Base-by-base conservation (phyloP, 2,888 invertebrate genomes). In the Cryptus armator region DNA sequence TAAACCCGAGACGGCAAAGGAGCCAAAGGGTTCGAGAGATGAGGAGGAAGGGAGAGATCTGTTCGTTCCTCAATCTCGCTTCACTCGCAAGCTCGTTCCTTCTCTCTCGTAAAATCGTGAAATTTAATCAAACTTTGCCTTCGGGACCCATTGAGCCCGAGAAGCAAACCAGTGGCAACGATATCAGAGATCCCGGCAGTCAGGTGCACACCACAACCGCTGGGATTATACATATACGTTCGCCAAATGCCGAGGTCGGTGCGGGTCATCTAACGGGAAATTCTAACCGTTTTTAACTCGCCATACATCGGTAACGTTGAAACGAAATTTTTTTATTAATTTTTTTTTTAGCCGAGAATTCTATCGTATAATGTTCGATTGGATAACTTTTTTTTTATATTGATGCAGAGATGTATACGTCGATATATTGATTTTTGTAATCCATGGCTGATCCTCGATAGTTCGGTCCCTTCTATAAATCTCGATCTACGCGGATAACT, bases 51-150 rank as follows among this genome's bases (percentile, higher is more conserved):
- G 6, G 37, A 9, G 37, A 37, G 37, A 24, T 10, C 24, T 56
- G 19, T 70, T 75, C 32, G 62, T 79, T 62, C 56, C 48, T 78
- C 68, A 44, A 82, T 78, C 78, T 79, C 71, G 76, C 68, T 59
- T 51, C 46, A 53, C 59, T 29, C 74, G 14, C 14, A 10, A 53
- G 24, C 64, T 44, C 48, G 53, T 67, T 56, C 67, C 37, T 66
- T 51, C 79, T 67, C 67, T 37, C 88, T 89, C 90, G 88, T 91
- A 90, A 91, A 91, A 90, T 87, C 83, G 84, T 67, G 67, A 87
- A 89, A 90, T 91, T 90, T 90, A 90, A 91, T 91, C 89, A 90
- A 90, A 90, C 87, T 89, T 89, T 83, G 86, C 88, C 86, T 74
- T 48, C 19, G 70, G 68, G 24, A 62, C 72, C 84, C 68, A 66